Evolutionary conservation across 2,797 vertebrate species (phyloP), one percentile per base, ranked within the genome.

Genomic region (Acomys russatus): DNA sequence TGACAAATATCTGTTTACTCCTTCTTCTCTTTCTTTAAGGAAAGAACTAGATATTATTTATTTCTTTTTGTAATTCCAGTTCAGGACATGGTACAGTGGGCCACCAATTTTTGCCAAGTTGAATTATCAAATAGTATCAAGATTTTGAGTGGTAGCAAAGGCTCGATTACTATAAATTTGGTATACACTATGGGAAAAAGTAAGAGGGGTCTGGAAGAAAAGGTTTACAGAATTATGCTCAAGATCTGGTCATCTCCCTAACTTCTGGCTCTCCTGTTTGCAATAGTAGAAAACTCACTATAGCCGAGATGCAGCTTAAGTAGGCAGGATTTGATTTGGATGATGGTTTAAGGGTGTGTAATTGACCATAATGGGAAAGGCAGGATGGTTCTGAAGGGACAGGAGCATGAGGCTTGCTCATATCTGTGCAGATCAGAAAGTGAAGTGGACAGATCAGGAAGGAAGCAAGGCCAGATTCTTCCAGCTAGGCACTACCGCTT

Each of bases 221-320:
- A 33, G 78, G 14, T 94, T 74, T 61, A 9, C 68, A 44, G 9
- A 93, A n/a, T 94, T 89, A 80, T 93, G 85, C 63, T 85, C 10
- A 61, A 91, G n/a, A 51, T 38, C 6, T 22, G 8, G 15, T n/a
- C 64, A 93, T 23, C 4, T 92, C 22, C n/a, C 83, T 71, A 85
- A 49, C 87, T 90, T 89, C 83, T 96, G 17, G 89, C 77, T 92
- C 88, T 94, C n/a, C 64, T 87, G 79, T 25, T 54, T 54, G 10
- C 54, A 84, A 30, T 68, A 70, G 64, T 86, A n/a, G n/a, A n/a
- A n/a, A n/a, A 68, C 38, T 33, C 63, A 85, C 82, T 86, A 10
- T 70, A 22, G 38, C 66, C 64, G 54, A 59, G 56, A 59, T 59
- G 56, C 6, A 59, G 56, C 18, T 59, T 78, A 90, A 66, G 44